Evolutionary conservation across 2,797 vertebrate species (phyloP).

Genomic region (Thripadectes ignobilis): DNA sequence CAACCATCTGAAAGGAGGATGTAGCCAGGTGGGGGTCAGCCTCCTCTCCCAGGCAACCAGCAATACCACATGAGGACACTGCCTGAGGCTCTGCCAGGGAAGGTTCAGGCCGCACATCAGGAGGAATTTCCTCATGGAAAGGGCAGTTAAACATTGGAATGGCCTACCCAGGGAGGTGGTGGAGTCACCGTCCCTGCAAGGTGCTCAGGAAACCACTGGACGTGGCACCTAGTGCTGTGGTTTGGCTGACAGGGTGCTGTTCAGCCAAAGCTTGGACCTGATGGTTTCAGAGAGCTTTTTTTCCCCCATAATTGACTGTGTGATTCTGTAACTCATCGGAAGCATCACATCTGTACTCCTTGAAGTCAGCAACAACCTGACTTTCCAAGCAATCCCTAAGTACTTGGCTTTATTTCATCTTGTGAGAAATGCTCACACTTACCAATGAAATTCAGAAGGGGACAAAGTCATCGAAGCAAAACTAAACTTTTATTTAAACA

Average conservation of each 20-base stretch:
- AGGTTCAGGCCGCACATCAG: background rate
- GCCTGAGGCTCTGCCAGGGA: background rate
- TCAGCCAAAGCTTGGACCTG: background rate
- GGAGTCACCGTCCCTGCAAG: fast-evolving
- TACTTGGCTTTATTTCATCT: background rate
- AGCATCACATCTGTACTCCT: fast-evolving
- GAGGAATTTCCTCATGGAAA: background rate
- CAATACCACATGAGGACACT: background rate
- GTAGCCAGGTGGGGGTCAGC: fast-evolving
- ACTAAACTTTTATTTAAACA: too few relatives aligned
- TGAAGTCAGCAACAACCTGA: background rate
- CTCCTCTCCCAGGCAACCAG: background rate
- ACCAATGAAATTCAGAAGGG: too few relatives aligned
- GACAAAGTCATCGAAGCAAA: too few relatives aligned
- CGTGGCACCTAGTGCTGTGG: background rate
- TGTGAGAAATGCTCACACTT: too few relatives aligned
- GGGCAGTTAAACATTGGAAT: background rate
- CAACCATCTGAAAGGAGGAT: background rate
- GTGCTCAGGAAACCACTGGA: background rate
- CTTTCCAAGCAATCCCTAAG: background rate
- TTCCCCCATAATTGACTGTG: background rate
- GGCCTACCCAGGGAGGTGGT: too few relatives aligned
- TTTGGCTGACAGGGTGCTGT: background rate
- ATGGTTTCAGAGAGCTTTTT: background rate
- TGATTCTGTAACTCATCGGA: too few relatives aligned